A percentile compares a stretch with the other conserved stretches of the same genome.
Conservation (phyloP, 1,140 invertebrate species). For the Aphaenogaster ashmeadi region DNA sequence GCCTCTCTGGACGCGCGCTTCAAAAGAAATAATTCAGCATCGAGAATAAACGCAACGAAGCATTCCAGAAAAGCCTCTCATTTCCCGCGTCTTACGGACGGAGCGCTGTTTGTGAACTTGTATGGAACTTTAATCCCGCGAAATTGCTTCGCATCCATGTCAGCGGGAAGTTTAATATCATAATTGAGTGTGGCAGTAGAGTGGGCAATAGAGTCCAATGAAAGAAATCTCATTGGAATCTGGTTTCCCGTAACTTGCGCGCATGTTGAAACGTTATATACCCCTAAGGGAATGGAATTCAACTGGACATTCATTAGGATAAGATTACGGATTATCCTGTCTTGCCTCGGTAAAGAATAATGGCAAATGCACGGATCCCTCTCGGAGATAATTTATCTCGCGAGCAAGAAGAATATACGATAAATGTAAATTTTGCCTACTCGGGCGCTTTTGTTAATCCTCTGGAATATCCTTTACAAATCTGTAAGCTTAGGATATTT, state of each 20-base stretch:
- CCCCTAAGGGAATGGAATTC: slow-evolving; percentile 31
- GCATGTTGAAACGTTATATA: slow-evolving; percentile 39
- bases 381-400: slow-evolving; percentile 55
- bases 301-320: slow-evolving; percentile 61
- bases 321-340: slow-evolving; percentile 49
- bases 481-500: background rate
- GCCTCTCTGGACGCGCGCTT: background rate
- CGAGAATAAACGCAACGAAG: slow-evolving; percentile 20
- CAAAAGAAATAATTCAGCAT: slow-evolving; percentile 53
- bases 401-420: slow-evolving; percentile 54
- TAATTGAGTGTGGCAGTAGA: slow-evolving; percentile 50
- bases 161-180: slow-evolving; percentile 59
- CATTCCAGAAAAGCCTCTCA: slow-evolving; percentile 31
- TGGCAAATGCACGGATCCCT: slow-evolving; percentile 43
- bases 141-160: slow-evolving; percentile 59
- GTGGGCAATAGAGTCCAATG: slow-evolving; percentile 36
- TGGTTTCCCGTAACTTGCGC: slow-evolving; percentile 1
- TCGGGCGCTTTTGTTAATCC: slow-evolving; percentile 28
- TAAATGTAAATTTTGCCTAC: slow-evolving; percentile 56
- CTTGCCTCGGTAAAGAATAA: slow-evolving; percentile 41
- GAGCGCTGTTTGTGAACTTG: slow-evolving; percentile 61
- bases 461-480: slow-evolving; percentile 23
- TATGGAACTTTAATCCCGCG: slow-evolving; percentile 69
- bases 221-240: slow-evolving; percentile 46
- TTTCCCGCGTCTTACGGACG: slow-evolving; percentile 41